Evolutionary conservation across 1,140 invertebrate genomes (phyloP).

Genomic region (Stegodyphus dumicola): DNA sequence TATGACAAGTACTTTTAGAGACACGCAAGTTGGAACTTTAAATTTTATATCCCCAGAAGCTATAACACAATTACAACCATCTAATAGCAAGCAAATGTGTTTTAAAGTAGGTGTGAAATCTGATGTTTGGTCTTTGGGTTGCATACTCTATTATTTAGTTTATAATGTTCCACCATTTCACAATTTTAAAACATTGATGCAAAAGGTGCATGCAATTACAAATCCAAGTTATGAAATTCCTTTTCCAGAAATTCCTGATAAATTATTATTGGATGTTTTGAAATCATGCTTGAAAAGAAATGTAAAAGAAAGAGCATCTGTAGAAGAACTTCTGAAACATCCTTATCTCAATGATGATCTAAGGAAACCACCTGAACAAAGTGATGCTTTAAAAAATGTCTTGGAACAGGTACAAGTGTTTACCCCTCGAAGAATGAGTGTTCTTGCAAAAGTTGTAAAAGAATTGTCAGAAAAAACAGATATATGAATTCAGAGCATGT

Average conservation of each 20-base stretch:
- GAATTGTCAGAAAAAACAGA: constrained; percentile 26
- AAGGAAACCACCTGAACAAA: neutral
- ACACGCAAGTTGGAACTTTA: constrained; percentile 83
- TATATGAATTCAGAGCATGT: neutral
- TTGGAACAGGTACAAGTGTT: constrained; percentile 39
- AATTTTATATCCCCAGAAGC: constrained; percentile 98
- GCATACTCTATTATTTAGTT: constrained; percentile 93
- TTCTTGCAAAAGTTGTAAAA: constrained; percentile 28
- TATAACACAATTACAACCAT: constrained; percentile 65
- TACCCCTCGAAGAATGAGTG: constrained; percentile 40
- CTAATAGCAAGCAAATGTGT: constrained; percentile 8
- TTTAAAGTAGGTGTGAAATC: constrained; percentile 88
- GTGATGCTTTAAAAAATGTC: constrained; percentile 14
- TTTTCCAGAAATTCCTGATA: constrained; percentile 74
- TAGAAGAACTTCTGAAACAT: constrained; percentile 78
- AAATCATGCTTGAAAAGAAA: constrained; percentile 78
- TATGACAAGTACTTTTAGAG: constrained; percentile 88
- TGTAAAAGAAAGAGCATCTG: constrained; percentile 77
- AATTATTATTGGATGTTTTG: constrained; percentile 67
- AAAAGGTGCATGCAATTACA: constrained; percentile 85
- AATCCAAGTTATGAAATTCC: constrained; percentile 80
- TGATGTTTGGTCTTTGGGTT: constrained; percentile 97
- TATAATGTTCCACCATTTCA: constrained; percentile 93
- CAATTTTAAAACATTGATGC: constrained; percentile 79
- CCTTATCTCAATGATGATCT: constrained; percentile 71